Evolutionary conservation across 2,888 invertebrate species (phyloP).

Genomic region (Belgica antarctica): DNA sequence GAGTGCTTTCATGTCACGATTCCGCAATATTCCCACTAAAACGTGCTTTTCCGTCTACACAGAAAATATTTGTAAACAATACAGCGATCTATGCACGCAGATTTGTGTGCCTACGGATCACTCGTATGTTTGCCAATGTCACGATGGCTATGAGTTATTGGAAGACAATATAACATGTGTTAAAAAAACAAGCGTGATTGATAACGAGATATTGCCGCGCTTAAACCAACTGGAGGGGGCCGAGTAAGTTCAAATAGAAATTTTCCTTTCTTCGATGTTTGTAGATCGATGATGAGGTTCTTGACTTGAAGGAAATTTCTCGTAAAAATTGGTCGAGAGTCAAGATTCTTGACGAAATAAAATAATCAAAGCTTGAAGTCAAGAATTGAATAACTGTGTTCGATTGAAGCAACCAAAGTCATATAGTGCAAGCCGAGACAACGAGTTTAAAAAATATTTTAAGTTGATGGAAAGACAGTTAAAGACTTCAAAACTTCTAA

Average conservation of each 20-base stretch:
- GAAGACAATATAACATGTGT: conserved; percentile 58
- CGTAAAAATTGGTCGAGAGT: no score
- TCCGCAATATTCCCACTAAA: neutral
- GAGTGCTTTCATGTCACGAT: conserved; percentile 16
- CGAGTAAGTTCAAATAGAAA: conserved; percentile 24
- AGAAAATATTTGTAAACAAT: conserved; percentile 60
- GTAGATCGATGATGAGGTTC: neutral
- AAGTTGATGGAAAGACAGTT: no score
- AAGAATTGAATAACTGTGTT: no score
- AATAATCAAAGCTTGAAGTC: no score
- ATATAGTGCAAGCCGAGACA: no score
- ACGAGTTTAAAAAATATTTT: no score
- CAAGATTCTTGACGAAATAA: no score
- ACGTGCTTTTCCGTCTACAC: conserved; percentile 47
- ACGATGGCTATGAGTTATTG: conserved; percentile 55
- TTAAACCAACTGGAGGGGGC: neutral
- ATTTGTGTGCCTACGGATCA: conserved; percentile 60
- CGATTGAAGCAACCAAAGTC: no score
- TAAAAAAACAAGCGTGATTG: conserved; percentile 37
- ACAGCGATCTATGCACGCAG: conserved; percentile 60
- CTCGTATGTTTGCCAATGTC: conserved; percentile 59
- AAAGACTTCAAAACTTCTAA: no score
- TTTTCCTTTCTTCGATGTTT: neutral
- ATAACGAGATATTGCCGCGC: conserved; percentile 37
- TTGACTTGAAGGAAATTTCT: neutral